Base-by-base conservation (phyloP, 2,888 invertebrate species). In the Ormyrus pomaceus region DNA sequence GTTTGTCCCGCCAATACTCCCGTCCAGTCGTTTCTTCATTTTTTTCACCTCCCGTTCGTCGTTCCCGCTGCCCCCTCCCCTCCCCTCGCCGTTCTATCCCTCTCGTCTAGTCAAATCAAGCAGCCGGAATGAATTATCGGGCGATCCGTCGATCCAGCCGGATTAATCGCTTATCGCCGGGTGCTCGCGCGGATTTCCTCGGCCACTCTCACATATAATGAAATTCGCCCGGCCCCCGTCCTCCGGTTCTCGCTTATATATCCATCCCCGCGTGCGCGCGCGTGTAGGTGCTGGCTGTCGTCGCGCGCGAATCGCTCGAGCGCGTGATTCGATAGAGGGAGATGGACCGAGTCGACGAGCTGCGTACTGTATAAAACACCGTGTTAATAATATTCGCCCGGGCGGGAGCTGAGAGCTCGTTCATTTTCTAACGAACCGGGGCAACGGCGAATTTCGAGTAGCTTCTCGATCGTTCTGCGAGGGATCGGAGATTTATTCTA, bases 121-220 rank as follows among this genome's bases (percentile, higher is more conserved):
- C 80, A 58, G 58, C 73, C 73, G 73, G 59, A 69, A 77, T 77
- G 65, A 77, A 80, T 80, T 80, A 80, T 77, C 73, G 77, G 76
- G 8, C 68, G 73, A 73, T 68, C 68, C 73, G 73, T 68, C 68
- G 78, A 78, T 66, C 59, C 65, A 11, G 66, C 55, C 64, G 56
- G 77, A 71, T 79, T 75, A 75, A 79, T 79, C 79, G 75, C 70
- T 73, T 79, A 74, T 72, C 72, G 72, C 53, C 13, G 53, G 7
- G 13, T 46, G 65, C 3, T 34, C 34, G 13, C 77, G 61, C 61
- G 72, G 71, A 72, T 77, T 59, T 72, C 53, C 77, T 66, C 58
- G 70, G 10, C 53, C 64, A 34, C 58, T 50, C 59, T 59, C 48
- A 10, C 59, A 19, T 71, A 74, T 70, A 79, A 75, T 79, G 74